Evolutionary conservation across 2,888 invertebrate species (phyloP), one percentile per base, ranked within the genome.

Genomic region (Geotrupes spiniger): DNA sequence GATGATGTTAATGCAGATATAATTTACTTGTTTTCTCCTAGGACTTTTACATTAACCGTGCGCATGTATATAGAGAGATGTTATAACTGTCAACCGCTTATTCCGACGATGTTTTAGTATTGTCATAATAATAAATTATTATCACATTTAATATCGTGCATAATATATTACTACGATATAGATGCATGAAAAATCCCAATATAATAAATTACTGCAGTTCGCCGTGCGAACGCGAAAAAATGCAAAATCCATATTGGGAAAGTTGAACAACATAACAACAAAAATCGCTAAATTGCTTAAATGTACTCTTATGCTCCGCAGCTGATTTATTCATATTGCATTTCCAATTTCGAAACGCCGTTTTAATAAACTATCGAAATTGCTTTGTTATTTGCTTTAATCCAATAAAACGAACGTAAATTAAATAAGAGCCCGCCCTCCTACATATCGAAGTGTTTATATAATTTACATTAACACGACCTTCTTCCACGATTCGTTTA

Each of bases 51-150:
- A 6, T 6, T 6, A 21, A 6, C 6, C 21, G 21, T 4, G 6
- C 21, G 21, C 21, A 21, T 21, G 21, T 6, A 21, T 21, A 21
- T 33, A 33, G 4, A 33, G 9, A 33, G 33, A 33, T 33, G 33
- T 33, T 33, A 33, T 33, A 9, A 21, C 21, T 21, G 21, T 21
- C 21, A 21, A 21, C 21, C 21, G 6, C 6, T 3, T 6, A 21
- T 21, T 21, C 21, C 3, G 6, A 21, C 6, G 21, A 21, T 6
- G 21, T 8, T 33, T 33, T 33, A 33, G n/a, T 8, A 14, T 33
- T 33, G 33, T 14, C 33, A 33, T 33, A 15, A 15, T 15, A 33
- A 33, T 33, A 33, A 33, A 33, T 33, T 33, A 33, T 15, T 33
- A 15, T 33, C 21, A 21, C 21, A 33, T 33, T 33, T 11, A 33